Percentiles rank a stretch among this genome's conserved stretches.
Evolutionary conservation across 2,113 vertebrate species (phyloP).

Genomic region (Aptenodytes forsteri): DNA sequence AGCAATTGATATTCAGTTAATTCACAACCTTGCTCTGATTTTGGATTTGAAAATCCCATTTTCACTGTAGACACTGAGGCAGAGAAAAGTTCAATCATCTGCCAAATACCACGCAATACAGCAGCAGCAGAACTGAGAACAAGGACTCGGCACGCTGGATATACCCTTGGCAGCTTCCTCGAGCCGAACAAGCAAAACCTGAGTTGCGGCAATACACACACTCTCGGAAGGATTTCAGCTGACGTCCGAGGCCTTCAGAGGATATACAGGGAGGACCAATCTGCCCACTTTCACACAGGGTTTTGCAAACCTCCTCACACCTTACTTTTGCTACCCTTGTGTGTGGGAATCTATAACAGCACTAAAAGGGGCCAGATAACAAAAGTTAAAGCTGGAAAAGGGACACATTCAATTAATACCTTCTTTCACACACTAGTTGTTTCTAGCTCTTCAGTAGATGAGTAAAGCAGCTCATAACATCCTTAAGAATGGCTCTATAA

Average conservation of each 20-base stretch:
- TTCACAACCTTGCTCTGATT: background rate
- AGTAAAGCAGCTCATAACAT: background rate
- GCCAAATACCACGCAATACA: background rate
- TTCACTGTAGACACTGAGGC: background rate
- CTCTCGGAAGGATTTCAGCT: background rate
- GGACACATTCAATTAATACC: background rate
- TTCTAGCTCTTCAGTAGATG: background rate
- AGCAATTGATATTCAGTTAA: background rate
- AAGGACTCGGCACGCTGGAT: background rate
- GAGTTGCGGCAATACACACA: background rate
- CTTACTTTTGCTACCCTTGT: background rate
- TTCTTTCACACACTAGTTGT: background rate
- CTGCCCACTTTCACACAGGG: background rate
- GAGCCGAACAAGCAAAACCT: background rate
- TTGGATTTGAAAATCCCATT: background rate
- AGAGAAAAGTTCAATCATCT: background rate
- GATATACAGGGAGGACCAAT: rapidly evolving
- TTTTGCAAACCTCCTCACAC: background rate
- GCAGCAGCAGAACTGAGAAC: background rate
- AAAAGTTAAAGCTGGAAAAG: background rate
- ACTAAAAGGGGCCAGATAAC: background rate
- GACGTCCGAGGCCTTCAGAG: rapidly evolving
- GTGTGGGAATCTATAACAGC: background rate
- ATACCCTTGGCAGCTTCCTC: background rate
- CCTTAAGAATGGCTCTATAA: background rate